A percentile compares a stretch with the other conserved stretches of the same genome.
Conservation (phyloP, 1,140 invertebrate genomes). For the Macrostomum lignano region DNA sequence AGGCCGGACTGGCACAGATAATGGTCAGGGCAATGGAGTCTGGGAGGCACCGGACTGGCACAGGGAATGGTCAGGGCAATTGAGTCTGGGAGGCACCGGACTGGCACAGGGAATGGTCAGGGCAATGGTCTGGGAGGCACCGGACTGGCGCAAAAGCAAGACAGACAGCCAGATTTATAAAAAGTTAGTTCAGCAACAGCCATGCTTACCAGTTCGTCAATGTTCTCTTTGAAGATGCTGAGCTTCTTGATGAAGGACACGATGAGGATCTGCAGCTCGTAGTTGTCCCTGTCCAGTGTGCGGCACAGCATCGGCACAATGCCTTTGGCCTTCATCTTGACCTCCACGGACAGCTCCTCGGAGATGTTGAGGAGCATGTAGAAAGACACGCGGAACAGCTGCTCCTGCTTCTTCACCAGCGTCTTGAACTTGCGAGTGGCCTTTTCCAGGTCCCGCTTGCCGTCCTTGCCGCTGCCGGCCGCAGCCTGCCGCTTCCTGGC, state of each 20-base stretch:
- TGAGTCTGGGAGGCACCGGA: no score
- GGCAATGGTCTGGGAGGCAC: no score
- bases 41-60: no score
- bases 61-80: no score
- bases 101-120: no score
- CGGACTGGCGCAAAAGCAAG: constrained; percentile 4
- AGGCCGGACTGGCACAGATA: no score
- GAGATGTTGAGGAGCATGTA: constrained; percentile 74
- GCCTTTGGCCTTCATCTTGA: constrained; percentile 82
- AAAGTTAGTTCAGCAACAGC: neutral
- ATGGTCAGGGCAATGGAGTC: no score
- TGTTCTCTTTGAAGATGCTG: constrained; percentile 71
- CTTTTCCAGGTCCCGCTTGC: constrained; percentile 48
- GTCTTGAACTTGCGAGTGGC: constrained; percentile 43
- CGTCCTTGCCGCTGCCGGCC: no score
- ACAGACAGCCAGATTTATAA: constrained; percentile 25
- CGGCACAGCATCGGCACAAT: constrained; percentile 60
- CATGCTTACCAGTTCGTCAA: constrained; percentile 48
- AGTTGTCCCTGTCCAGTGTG: constrained; percentile 50
- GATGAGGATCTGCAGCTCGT: constrained; percentile 54
- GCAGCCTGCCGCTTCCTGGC: no score
- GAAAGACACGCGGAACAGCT: constrained; percentile 50
- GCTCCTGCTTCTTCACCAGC: constrained; percentile 63
- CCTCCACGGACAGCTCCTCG: constrained; percentile 63
- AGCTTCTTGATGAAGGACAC: constrained; percentile 77